These are phyloP conservation scores for Ephestia elutella DNA, from an alignment of 1,140 invertebrate species.

Conservation along the genomic window DNA sequence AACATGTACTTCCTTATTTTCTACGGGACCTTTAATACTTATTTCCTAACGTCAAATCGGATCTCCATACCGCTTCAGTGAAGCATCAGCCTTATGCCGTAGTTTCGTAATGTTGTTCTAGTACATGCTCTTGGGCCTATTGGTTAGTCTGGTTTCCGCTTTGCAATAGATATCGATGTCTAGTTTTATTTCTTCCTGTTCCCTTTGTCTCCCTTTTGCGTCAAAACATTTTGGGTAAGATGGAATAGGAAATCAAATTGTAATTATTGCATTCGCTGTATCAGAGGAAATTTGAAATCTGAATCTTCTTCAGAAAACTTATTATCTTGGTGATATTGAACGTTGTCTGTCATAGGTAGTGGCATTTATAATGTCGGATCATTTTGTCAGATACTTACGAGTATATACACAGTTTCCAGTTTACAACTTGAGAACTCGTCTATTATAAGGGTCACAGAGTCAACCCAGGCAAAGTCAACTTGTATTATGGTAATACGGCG, in stretches of 20 bases:
- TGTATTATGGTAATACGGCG: constrained; percentile 48
- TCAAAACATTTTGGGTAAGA: constrained; percentile 17
- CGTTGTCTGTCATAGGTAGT: too few species aligned
- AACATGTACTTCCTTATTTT: too few species aligned
- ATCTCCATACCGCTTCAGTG: neutral
- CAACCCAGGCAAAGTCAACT: constrained; percentile 6
- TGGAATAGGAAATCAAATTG: constrained; percentile 8
- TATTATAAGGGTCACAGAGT: constrained; percentile 11
- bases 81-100: neutral
- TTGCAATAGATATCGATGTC: constrained; percentile 4
- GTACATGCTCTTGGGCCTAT: neutral
- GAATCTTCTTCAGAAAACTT: too few species aligned
- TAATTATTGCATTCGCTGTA: neutral
- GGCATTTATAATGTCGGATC: too few species aligned
- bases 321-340: too few species aligned
- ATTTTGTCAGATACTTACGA: too few species aligned
- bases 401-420: constrained; percentile 10
- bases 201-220: constrained; percentile 20
- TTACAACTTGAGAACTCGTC: constrained; percentile 24
- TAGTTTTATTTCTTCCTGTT: neutral
- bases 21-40: too few species aligned
- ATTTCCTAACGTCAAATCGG: too few species aligned
- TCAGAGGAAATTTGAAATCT: too few species aligned
- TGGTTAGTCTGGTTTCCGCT: neutral
- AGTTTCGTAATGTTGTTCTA: constrained; percentile 31